Evolutionary conservation across 2,113 vertebrate genomes (phyloP).

Genomic region (Syngnathoides biaculeatus): DNA sequence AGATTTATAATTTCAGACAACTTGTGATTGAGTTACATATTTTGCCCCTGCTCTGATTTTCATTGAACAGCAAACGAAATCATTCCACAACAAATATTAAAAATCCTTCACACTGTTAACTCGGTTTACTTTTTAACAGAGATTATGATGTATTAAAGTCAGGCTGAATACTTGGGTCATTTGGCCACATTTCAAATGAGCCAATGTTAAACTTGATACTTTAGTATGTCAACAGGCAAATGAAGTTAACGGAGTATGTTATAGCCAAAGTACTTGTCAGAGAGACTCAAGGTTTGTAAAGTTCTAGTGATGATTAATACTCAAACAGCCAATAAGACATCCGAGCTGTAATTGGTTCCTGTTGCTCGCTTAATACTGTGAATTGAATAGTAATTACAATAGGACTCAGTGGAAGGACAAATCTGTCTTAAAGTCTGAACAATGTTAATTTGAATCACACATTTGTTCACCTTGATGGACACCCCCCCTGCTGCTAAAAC

Average conservation of each 20-base stretch:
- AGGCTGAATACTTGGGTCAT: background rate
- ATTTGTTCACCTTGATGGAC: background rate
- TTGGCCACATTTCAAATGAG: background rate
- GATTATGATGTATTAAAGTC: background rate
- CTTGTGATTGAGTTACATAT: background rate
- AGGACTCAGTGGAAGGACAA: background rate
- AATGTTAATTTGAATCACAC: background rate
- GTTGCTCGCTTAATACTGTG: background rate
- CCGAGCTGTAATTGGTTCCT: background rate
- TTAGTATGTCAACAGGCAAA: background rate
- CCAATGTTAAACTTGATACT: background rate
- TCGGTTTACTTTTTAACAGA: background rate
- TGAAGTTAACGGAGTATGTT: background rate
- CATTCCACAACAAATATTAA: background rate
- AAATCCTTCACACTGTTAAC: background rate
- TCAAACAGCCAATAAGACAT: background rate
- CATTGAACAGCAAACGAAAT: background rate
- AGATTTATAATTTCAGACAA: background rate
- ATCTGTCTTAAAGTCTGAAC: background rate
- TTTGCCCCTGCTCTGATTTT: background rate
- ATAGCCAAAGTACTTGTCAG: background rate
- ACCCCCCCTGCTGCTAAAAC: background rate
- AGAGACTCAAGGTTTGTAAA: background rate
- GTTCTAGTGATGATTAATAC: background rate
- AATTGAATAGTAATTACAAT: background rate